Conservation (phyloP, 2,113 vertebrate genomes). For the Nymphicus hollandicus region DNA sequence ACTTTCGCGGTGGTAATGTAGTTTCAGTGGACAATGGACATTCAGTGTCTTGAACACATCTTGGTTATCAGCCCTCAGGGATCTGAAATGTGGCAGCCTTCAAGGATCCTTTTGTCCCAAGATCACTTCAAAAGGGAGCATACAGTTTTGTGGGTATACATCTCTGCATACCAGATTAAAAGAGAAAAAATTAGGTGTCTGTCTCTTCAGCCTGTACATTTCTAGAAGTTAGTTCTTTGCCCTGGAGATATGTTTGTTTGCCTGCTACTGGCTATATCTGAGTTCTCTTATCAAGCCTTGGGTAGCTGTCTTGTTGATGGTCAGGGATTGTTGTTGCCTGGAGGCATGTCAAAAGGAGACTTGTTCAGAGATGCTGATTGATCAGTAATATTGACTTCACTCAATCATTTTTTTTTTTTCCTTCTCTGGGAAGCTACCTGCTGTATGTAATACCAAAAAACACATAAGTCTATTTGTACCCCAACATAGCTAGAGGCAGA, state of each 20-base stretch:
- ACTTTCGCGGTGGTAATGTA: neutral
- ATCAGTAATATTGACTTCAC: slow-evolving; percentile 50
- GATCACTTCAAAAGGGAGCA: neutral
- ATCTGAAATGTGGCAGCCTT: neutral
- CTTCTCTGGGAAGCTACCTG: slow-evolving; percentile 5
- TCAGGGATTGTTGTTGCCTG: slow-evolving; percentile 24
- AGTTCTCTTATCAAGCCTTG: neutral
- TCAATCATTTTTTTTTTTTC: neutral
- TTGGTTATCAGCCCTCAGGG: neutral
- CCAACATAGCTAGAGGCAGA: slow-evolving; percentile 24
- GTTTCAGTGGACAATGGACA: neutral
- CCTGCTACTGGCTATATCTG: neutral
- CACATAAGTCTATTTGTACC: neutral
- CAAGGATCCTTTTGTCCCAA: neutral
- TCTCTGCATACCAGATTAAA: neutral
- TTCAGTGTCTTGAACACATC: neutral
- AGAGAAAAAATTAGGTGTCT: neutral
- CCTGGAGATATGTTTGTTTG: neutral
- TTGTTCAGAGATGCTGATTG: slow-evolving; percentile 46
- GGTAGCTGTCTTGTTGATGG: slow-evolving; percentile 32
- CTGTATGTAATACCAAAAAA: neutral
- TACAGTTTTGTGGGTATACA: neutral
- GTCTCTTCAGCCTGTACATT: neutral
- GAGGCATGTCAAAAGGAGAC: slow-evolving; percentile 46
- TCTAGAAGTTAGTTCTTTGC: neutral